These are phyloP conservation scores for Hemibates koningsi DNA, from an alignment of 2,113 vertebrate species.

Conservation along the genomic window DNA sequence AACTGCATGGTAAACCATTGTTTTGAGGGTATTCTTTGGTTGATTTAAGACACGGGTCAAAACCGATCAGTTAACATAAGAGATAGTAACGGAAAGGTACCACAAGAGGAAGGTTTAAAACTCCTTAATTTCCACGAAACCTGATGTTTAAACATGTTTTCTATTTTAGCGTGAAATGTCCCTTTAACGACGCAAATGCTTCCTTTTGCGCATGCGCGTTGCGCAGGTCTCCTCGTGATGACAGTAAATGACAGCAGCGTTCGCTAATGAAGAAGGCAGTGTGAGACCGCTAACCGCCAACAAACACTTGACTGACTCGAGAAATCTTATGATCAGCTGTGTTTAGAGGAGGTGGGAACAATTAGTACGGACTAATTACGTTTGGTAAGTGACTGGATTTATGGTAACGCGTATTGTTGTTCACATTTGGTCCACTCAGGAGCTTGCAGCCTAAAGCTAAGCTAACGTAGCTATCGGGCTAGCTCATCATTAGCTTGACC, in stretches of 20 bases:
- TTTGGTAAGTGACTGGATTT: conserved; percentile 37
- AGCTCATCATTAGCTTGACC: conserved; percentile 42
- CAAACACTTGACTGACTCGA: conserved; percentile 9
- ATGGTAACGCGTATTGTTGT: background rate
- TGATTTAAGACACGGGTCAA: background rate
- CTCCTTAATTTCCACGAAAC: background rate
- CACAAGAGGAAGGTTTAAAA: background rate
- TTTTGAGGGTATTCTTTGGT: background rate
- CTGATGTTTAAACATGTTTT: background rate
- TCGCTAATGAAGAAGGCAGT: conserved; percentile 42
- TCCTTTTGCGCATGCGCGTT: conserved; percentile 46
- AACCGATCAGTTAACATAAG: background rate
- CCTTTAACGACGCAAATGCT: background rate
- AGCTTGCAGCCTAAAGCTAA: conserved; percentile 36
- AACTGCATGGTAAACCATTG: background rate
- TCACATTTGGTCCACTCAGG: background rate
- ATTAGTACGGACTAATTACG: background rate
- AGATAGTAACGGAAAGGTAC: background rate
- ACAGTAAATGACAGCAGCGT: conserved; percentile 67
- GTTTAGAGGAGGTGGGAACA: background rate
- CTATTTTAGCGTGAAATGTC: background rate
- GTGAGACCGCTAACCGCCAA: conserved; percentile 40
- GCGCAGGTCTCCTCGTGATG: conserved; percentile 62
- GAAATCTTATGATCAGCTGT: conserved; percentile 4
- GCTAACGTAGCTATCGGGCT: conserved; percentile 56